Evolutionary conservation across 2,113 vertebrate genomes (phyloP), one percentile per base, ranked within the genome.

Genomic region (Oplegnathus fasciatus): DNA sequence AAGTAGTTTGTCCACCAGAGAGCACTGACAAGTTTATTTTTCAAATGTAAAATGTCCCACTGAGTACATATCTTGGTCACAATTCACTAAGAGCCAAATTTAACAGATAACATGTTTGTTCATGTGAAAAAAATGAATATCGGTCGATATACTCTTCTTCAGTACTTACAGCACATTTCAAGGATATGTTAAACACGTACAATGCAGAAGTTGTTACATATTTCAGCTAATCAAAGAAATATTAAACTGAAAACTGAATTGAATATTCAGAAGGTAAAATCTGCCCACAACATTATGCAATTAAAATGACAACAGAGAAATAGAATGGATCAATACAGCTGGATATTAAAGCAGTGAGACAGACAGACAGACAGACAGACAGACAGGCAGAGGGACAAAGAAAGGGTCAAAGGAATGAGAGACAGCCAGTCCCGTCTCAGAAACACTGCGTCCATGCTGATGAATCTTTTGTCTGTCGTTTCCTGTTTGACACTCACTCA

Each of bases 401-500:
- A 57, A 11, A 30, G 58, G 70, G 82, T 68, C 78, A 81, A 30
- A 76, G 13, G n/a, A 37, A 46, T 1, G 2, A 75, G 71, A 62
- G 8, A 60, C 37, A 5, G 64, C 13, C 32, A 18, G 34, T 73
- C 57, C 69, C 4, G 50, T 15, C 18, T 70, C 66, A 68, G 64
- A 40, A 28, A 57, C 26, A 8, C 32, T 20, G 52, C 6, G 11
- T 79, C 58, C 28, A 34, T 11, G 11, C 78, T 18, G 71, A 58
- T 69, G 60, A 64, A 22, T 69, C 76, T 76, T 84, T 90, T 85
- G 82, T 89, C 60, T 83, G 65, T 37, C 0, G 46, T 73, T 94
- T 93, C 89, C 91, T 87, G 83, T 89, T 57, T 62, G 67, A 75
- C 75, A 42, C 40, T 44, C 62, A 13, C 67, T 28, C 24, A 44